These are phyloP conservation scores for Antrozous pallidus DNA, from an alignment of 2,797 vertebrate genomes.

Conservation along the genomic window DNA sequence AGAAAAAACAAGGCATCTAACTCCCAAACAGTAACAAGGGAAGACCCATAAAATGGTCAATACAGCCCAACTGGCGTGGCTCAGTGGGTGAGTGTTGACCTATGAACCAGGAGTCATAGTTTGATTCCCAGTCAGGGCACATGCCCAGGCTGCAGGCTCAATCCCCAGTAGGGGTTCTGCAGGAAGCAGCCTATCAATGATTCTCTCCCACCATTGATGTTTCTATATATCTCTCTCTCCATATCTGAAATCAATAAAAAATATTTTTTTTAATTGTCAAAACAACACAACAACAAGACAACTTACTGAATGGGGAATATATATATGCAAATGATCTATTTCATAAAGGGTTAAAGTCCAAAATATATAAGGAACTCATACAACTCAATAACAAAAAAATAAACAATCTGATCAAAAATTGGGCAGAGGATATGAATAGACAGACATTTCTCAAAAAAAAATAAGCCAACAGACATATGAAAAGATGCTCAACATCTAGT, in stretches of 20 bases:
- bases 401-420: neutral
- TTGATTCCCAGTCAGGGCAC: no score
- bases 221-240: no score
- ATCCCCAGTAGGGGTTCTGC: no score
- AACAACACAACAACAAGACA: neutral
- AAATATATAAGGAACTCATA: neutral
- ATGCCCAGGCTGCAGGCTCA: no score
- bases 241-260: no score
- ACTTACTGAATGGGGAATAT: neutral
- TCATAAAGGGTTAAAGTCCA: neutral
- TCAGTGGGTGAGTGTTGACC: neutral
- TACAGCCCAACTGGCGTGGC: neutral
- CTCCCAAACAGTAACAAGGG: conserved; percentile 3
- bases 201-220: no score
- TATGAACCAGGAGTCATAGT: neutral
- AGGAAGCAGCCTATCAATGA: no score
- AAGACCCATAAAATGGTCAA: neutral
- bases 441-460: neutral
- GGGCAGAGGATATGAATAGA: neutral
- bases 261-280: no score
- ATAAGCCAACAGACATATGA: neutral
- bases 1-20: neutral
- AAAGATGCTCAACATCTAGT: neutral
- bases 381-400: neutral
- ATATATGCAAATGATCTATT: neutral